Evolutionary conservation across 1,140 invertebrate species (phyloP).

Genomic region (Ceratina calcarata): DNA sequence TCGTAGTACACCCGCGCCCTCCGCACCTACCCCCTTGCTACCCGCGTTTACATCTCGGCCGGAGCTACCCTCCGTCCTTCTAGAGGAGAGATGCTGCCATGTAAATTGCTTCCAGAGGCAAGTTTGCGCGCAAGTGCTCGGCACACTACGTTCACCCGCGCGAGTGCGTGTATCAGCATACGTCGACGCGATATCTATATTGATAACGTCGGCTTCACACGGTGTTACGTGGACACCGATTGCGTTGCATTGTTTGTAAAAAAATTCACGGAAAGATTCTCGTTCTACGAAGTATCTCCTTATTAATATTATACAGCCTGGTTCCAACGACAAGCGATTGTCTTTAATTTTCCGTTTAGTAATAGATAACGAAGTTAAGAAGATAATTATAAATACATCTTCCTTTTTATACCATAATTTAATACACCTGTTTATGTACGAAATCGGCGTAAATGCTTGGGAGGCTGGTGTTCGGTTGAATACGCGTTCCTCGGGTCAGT

Average conservation of each 20-base stretch:
- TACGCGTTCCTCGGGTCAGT: conserved; percentile 30
- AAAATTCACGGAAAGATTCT: no score
- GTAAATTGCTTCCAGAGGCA: conserved; percentile 75
- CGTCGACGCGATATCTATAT: neutral
- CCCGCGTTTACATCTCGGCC: conserved; percentile 30
- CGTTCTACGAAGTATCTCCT: no score
- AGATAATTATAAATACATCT: no score
- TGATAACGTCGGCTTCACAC: no score
- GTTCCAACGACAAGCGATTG: no score
- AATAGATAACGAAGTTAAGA: no score
- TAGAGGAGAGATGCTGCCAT: conserved; percentile 69
- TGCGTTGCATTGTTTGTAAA: no score
- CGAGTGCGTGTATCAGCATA: conserved; percentile 18
- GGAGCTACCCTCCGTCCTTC: conserved; percentile 39
- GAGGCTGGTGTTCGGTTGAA: neutral
- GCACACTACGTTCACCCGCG: conserved; percentile 13
- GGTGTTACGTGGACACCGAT: no score
- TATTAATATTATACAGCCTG: no score
- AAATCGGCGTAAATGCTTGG: neutral
- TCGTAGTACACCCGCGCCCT: conserved; percentile 58
- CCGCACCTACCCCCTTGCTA: conserved; percentile 4
- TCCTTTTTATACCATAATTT: no score
- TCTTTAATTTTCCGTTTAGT: no score
- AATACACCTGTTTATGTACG: conserved; percentile 27
- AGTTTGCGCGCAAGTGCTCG: conserved; percentile 67